Base-by-base conservation (phyloP, 2,797 vertebrate species). In the Sebastiscus tertius region DNA sequence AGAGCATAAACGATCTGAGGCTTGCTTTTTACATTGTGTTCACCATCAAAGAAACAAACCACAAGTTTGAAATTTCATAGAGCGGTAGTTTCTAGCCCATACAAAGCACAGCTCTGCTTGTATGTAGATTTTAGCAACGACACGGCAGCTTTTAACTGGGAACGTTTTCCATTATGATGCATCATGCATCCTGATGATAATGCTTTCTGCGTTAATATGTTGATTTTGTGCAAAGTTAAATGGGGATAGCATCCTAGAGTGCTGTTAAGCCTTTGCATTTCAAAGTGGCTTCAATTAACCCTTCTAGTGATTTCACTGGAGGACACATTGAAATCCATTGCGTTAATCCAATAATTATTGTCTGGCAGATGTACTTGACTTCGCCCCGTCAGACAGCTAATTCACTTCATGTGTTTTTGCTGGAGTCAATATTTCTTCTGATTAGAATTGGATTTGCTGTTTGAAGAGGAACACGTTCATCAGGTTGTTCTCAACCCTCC, bases 341-440 rank as follows among this genome's bases (percentile, higher is more conserved):
- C 4, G 70, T 75, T 92, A 92, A 93, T 93, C 88, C 87, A 91
- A 85, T 94, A 92, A 94, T 91, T 88, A 91, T 90, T 92, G 83
- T 90, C 85, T 89, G 70, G 71, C 31, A 69, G 77, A 84, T 89
- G 80, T 89, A 91, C 90, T 94, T 92, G 84, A 87, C 90, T 90
- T 84, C 9, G 36, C 62, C 59, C 75, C 22, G 18, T 86, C 80
- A 83, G 69, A 29, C 74, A 49, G 79, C 78, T 88, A 85, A 93
- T 92, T 90, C 68, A 82, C 76, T 88, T 88, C 82, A 79, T 77
- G 74, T 70, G 33, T 83, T 90, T 88, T 65, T 29, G 70, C 63
- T 5, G 16, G 77, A 85, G 84, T 89, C 84, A 83, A 83, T 91
- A 92, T 83, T 80, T 84, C 71, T 42, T 87, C 77, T 84, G 79